phyloP scores from a whole-genome alignment of 1,140 invertebrate genomes.

The Dinoponera quadriceps region DNA sequence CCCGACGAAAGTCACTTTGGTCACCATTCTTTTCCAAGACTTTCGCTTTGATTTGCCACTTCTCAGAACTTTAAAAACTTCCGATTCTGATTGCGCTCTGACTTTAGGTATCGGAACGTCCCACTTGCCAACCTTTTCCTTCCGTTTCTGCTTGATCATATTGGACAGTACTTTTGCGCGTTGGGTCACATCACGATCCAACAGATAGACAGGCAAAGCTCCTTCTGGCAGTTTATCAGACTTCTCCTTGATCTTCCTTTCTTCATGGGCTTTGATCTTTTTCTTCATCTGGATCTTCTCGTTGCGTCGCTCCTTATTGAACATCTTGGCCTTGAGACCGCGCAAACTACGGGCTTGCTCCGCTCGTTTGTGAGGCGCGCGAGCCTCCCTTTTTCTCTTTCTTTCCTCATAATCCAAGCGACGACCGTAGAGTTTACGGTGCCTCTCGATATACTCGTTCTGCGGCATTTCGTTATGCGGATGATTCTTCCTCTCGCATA shows the following conservation, averaged over 20 bases:
- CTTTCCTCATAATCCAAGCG: conserved; percentile 99
- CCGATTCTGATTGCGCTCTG: conserved; percentile 97
- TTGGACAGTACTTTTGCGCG: conserved; percentile 98
- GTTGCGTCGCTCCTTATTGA: conserved; percentile 97
- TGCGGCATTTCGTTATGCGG: conserved; percentile 94
- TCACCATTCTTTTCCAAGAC: conserved; percentile 99
- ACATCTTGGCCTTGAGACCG: conserved; percentile 99
- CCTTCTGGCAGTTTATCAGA: conserved; percentile 94
- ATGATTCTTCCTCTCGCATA: background rate
- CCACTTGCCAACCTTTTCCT: conserved; percentile 99
- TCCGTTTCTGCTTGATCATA: conserved; percentile 99
- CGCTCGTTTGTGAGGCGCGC: conserved; percentile 95
- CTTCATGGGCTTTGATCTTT: conserved; percentile 97
- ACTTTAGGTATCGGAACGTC: conserved; percentile 99
- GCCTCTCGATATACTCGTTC: conserved; percentile 99
- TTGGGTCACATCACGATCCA: conserved; percentile 98
- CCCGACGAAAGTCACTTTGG: conserved; percentile 99
- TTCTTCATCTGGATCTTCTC: conserved; percentile 99
- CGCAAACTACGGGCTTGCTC: conserved; percentile 96
- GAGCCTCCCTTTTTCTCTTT: conserved; percentile 97
- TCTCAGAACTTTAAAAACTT: conserved; percentile 98
- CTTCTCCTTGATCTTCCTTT: conserved; percentile 95
- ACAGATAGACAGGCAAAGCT: conserved; percentile 97
- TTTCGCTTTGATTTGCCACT: conserved; percentile 98
- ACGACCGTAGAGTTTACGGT: conserved; percentile 97